phyloP scores from a whole-genome alignment of 2,113 vertebrate species.

The Rafetus swinhoei region DNA sequence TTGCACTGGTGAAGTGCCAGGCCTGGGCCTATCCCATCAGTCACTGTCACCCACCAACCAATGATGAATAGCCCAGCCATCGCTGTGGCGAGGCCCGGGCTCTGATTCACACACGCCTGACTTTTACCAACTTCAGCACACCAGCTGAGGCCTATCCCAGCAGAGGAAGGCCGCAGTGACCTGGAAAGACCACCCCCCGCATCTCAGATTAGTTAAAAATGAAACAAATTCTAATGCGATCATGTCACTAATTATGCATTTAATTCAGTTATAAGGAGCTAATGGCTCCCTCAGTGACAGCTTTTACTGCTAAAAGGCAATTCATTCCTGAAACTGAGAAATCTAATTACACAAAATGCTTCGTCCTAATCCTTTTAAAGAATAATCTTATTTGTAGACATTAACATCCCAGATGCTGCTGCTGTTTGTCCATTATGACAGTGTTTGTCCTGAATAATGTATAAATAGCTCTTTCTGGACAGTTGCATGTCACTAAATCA shows the following conservation, averaged over 20 bases:
- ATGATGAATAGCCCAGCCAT: constrained; percentile 94
- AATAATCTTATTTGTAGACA: constrained; percentile 99
- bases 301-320: constrained; percentile 96
- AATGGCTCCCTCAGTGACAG: constrained; percentile 96
- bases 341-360: constrained; percentile 99
- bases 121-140: constrained; percentile 80
- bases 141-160: constrained; percentile 86
- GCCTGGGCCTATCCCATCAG: constrained; percentile 91
- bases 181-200: constrained; percentile 73
- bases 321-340: constrained; percentile 94
- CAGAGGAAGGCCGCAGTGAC: constrained; percentile 69
- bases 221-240: constrained; percentile 93
- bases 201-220: constrained; percentile 82
- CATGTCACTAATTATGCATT: constrained; percentile 97
- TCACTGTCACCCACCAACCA: constrained; percentile 94
- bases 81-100: constrained; percentile 78
- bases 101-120: constrained; percentile 84
- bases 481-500: constrained; percentile 91
- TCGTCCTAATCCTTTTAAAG: constrained; percentile 94
- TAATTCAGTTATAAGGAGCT: constrained; percentile 99
- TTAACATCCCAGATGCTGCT: constrained; percentile 98
- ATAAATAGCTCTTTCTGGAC: constrained; percentile 90
- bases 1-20: constrained; percentile 94
- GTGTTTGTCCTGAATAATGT: constrained; percentile 91
- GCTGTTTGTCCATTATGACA: constrained; percentile 95